Percentiles rank a stretch among this genome's conserved stretches.
phyloP scores from a whole-genome alignment of 2,888 invertebrate species.

The Encarsia formosa region DNA sequence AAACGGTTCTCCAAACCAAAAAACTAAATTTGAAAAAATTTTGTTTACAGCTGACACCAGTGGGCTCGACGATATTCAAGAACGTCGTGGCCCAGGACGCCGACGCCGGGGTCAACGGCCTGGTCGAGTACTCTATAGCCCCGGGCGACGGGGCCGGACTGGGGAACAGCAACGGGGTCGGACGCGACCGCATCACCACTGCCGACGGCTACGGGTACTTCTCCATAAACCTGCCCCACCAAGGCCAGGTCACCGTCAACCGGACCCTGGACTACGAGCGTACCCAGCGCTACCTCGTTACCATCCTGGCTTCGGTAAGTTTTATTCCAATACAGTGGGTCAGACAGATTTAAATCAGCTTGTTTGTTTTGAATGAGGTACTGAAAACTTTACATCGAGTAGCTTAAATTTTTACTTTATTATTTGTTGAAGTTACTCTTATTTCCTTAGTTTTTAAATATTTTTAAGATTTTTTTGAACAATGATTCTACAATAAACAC shows the following conservation, averaged over 20 bases:
- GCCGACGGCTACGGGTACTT: slow-evolving; percentile 81
- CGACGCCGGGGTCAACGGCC: slow-evolving; percentile 83
- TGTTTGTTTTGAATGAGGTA: too few species aligned
- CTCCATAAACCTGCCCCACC: slow-evolving; percentile 81
- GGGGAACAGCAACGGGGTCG: slow-evolving; percentile 58
- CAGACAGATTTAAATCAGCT: too few species aligned
- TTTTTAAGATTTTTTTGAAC: too few species aligned
- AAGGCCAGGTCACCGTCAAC: slow-evolving; percentile 83
- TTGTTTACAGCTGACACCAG: slow-evolving; percentile 68
- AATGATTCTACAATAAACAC: too few species aligned
- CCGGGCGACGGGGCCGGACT: slow-evolving; percentile 61
- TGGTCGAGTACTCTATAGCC: slow-evolving; percentile 81
- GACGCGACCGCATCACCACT: slow-evolving; percentile 57
- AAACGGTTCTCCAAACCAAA: neutral
- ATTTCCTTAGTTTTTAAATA: too few species aligned
- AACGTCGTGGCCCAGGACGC: slow-evolving; percentile 75
- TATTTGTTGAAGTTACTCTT: too few species aligned
- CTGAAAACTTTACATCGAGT: too few species aligned
- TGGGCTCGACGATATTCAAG: slow-evolving; percentile 82
- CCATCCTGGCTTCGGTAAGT: slow-evolving; percentile 80
- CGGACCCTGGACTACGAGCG: slow-evolving; percentile 84
- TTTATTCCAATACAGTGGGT: too few species aligned
- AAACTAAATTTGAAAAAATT: neutral
- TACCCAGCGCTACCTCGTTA: slow-evolving; percentile 81
- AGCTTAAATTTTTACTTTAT: too few species aligned